phyloP scores from a whole-genome alignment of 2,797 vertebrate species.

The Tarsius wallacei region DNA sequence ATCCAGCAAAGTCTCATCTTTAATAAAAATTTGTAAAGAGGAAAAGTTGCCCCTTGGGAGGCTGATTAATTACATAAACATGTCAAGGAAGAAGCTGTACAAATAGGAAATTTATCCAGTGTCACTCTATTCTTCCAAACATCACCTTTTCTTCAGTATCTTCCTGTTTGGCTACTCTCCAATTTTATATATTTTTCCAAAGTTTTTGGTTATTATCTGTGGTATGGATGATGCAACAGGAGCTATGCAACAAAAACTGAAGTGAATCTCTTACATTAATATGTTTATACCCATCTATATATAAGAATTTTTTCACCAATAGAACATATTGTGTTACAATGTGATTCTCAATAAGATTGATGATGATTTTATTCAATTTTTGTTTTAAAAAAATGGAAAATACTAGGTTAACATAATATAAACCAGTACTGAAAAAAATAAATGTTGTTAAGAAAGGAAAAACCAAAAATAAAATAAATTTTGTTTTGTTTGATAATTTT shows the following conservation, averaged over 20 bases:
- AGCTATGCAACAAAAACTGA: neutral
- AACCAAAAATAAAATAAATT: constrained; percentile 41
- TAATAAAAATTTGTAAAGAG: neutral
- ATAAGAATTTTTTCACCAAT: neutral
- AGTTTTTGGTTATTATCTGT: neutral
- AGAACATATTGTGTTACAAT: neutral
- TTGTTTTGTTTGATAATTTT: neutral
- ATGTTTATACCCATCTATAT: neutral
- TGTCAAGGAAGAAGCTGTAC: neutral
- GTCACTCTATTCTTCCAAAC: neutral
- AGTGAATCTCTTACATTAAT: neutral
- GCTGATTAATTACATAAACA: neutral
- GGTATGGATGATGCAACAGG: neutral
- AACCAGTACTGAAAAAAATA: neutral
- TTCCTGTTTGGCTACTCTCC: neutral
- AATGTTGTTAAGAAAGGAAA: constrained; percentile 66
- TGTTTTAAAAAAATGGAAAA: neutral
- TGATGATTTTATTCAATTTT: neutral
- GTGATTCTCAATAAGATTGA: neutral
- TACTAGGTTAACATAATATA: constrained; percentile 32
- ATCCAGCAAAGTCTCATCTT: neutral
- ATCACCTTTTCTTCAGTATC: neutral
- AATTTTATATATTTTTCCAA: neutral
- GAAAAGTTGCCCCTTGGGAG: neutral
- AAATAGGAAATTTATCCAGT: neutral